A percentile compares a stretch with the other conserved stretches of the same genome.
Evolutionary conservation across 2,113 vertebrate species (phyloP).

Genomic region (Anser cygnoides): DNA sequence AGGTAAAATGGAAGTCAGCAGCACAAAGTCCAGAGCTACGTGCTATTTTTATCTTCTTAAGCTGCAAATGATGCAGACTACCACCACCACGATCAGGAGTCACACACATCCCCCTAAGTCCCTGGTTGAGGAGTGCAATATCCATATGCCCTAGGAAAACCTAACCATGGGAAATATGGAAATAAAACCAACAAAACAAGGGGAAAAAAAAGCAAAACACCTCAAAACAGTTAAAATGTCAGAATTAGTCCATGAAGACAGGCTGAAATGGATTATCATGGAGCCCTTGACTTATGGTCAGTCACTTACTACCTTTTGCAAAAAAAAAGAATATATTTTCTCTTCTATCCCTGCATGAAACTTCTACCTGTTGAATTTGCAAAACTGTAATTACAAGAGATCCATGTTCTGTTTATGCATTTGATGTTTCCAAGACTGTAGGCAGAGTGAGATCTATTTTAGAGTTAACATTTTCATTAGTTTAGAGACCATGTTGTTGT

Average conservation of each 20-base stretch:
- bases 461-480: conserved; percentile 38
- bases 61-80: neutral
- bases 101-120: neutral
- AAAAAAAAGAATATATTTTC: neutral
- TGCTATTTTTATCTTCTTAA: neutral
- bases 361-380: neutral
- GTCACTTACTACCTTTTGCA: neutral
- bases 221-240: neutral
- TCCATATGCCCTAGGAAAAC: neutral
- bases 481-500: conserved; percentile 30
- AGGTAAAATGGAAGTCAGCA: neutral
- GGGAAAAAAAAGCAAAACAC: neutral
- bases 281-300: neutral
- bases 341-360: neutral
- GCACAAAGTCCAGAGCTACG: neutral
- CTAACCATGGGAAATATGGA: fast-evolving
- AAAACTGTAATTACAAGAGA: neutral
- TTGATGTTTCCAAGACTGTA: neutral
- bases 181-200: neutral
- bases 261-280: neutral
- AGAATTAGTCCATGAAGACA: neutral
- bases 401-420: neutral
- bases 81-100: neutral
- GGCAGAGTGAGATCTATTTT: conserved; percentile 2
- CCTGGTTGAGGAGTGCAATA: neutral